Evolutionary conservation across 1,140 invertebrate species (phyloP), one percentile per base, ranked within the genome.

Genomic region (Pseudachorutes palmiensis): DNA sequence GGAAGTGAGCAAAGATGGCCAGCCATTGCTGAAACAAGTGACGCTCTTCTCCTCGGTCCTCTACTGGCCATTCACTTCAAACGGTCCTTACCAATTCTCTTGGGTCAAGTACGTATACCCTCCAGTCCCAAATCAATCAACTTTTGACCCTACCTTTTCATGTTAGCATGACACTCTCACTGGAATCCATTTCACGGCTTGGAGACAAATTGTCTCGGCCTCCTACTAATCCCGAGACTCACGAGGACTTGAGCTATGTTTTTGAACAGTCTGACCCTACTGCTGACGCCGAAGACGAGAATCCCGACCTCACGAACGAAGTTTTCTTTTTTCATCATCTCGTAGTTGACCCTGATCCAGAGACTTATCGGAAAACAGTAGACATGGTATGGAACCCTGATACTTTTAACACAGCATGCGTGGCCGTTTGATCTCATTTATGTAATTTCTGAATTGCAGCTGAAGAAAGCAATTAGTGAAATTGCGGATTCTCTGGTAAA

Each of bases 41-140:
- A 51, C 29, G 1, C 24, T 71, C 0, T 64, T 64, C 22, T 73
- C 72, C 30, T 73, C 72, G 0, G 64, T 73, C 49, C 70, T 73
- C 26, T 69, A 67, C 31, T 73, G 72, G 72, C 72, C 72, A 2
- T 71, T 73, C 45, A 73, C 72, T 0, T 29, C 58, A 16, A 68
- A 65, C 16, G 49, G 65, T 19, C 65, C 69, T 2, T 71, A 64
- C 33, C 58, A 64, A 22, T 73, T 69, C 67, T 71, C 57, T 60
- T 73, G 70, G 69, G 45, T 67, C 22, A 73, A 70, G 72, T 73
- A 68, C 67, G 36, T 28, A 58, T 28, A 60, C 22, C 31, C 14
- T 12, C n/a, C n/a, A n/a, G n/a, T n/a, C n/a, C n/a, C n/a, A n/a
- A n/a, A n/a, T n/a, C n/a, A n/a, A n/a, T n/a, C n/a, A n/a, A 45